Conservation (phyloP, 2,113 vertebrate species). For the Sylvia atricapilla region DNA sequence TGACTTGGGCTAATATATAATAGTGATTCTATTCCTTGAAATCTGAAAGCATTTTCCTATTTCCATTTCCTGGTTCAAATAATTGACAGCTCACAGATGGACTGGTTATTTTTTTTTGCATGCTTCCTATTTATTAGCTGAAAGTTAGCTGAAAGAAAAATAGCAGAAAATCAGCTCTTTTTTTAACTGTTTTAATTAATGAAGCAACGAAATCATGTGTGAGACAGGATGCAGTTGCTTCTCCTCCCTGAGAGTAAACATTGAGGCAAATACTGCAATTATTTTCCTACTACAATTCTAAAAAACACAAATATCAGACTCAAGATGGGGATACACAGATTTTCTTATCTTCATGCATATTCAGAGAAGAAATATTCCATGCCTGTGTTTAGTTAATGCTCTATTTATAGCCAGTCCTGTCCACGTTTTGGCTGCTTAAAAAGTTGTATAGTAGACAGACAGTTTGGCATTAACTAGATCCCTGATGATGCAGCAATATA, state of each 20-base stretch:
- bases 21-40: background rate
- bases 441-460: background rate
- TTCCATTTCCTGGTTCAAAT: background rate
- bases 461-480: background rate
- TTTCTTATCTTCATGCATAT: slow-evolving; percentile 15
- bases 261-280: slow-evolving; percentile 7
- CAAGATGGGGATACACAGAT: background rate
- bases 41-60: background rate
- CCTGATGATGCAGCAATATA: background rate
- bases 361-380: background rate
- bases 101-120: slow-evolving; percentile 1
- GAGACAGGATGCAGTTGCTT: background rate
- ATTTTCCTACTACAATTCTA: slow-evolving; percentile 21
- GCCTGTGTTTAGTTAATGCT: background rate
- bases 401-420: background rate
- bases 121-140: slow-evolving; percentile 31
- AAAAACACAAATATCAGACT: background rate
- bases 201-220: slow-evolving; percentile 11
- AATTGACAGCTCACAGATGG: background rate
- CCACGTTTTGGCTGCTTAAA: background rate
- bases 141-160: background rate
- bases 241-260: background rate
- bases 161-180: background rate
- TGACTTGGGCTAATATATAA: background rate
- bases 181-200: slow-evolving; percentile 57